Conservation (phyloP, 2,888 invertebrate genomes). For the Drosophila prostipennis region DNA sequence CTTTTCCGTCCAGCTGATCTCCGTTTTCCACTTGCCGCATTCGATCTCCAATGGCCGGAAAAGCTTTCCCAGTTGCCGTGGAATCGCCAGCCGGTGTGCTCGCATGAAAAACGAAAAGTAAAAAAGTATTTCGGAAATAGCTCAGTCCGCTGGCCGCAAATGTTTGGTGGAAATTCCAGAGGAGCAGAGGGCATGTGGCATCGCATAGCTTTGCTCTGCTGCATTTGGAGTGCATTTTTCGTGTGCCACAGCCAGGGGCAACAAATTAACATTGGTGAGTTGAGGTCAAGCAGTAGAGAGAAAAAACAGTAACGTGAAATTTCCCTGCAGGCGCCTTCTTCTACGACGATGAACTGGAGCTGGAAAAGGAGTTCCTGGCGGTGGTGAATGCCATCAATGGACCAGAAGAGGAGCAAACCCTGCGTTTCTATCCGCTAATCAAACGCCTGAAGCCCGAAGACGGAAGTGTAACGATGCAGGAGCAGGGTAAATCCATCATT, state of each 20-base stretch:
- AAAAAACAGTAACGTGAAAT: too few species aligned
- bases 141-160: conserved; percentile 20
- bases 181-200: conserved; percentile 54
- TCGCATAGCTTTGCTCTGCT: conserved; percentile 49
- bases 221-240: conserved; percentile 62
- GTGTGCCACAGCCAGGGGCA: conserved; percentile 57
- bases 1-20: conserved; percentile 34
- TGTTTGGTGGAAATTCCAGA: conserved; percentile 34
- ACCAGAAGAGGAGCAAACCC: conserved; percentile 67
- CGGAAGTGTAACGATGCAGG: conserved; percentile 78
- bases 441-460: conserved; percentile 68
- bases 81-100: conserved; percentile 9
- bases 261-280: conserved; percentile 76
- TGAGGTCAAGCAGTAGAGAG: background rate
- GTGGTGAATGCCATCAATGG: conserved; percentile 84
- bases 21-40: conserved; percentile 4
- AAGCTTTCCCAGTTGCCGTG: conserved; percentile 30
- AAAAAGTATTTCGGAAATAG: conserved; percentile 49
- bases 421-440: conserved; percentile 80
- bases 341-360: conserved; percentile 85
- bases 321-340: conserved; percentile 84
- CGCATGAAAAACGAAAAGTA: conserved; percentile 10
- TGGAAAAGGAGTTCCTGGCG: conserved; percentile 86
- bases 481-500: conserved; percentile 67
- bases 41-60: conserved; percentile 22